Conservation (phyloP, 2,888 invertebrate genomes). For the Liodrosophila aerea region DNA sequence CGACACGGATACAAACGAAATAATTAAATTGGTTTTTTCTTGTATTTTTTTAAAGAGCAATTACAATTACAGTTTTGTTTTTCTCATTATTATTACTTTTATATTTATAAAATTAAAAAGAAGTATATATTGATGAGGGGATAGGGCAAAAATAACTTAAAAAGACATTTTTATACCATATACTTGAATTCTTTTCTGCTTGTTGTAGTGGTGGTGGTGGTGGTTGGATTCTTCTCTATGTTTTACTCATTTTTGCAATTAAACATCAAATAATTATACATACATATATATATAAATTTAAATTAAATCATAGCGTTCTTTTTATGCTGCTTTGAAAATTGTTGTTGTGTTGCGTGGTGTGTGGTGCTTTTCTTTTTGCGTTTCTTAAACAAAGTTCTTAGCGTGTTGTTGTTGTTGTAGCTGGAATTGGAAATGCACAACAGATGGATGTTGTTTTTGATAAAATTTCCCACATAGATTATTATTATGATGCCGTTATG, state of each 20-base stretch:
- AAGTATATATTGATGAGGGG: conserved; percentile 73
- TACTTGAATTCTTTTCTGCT: conserved; percentile 47
- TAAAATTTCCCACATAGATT: conserved; percentile 33
- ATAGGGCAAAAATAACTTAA: conserved; percentile 72
- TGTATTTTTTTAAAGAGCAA: conserved; percentile 68
- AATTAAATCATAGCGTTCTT: conserved; percentile 71
- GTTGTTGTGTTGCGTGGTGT: conserved; percentile 27
- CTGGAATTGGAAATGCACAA: conserved; percentile 48
- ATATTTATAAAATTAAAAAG: conserved; percentile 77
- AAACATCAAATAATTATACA: conserved; percentile 69
- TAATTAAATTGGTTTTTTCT: conserved; percentile 56
- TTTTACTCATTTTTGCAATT: conserved; percentile 48
- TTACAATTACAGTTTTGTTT: conserved; percentile 73
- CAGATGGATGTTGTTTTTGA: conserved; percentile 38
- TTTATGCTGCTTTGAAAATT: conserved; percentile 57
- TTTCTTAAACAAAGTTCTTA: conserved; percentile 55
- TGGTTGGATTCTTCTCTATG: conserved; percentile 34
- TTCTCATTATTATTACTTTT: conserved; percentile 74
- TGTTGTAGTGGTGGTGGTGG: conserved; percentile 58
- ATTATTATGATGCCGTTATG: conserved; percentile 33
- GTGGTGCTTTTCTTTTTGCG: conserved; percentile 37
- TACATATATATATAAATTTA: conserved; percentile 64
- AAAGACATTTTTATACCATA: conserved; percentile 73
- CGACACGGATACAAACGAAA: conserved; percentile 59
- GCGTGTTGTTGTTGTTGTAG: conserved; percentile 27